Conservation (phyloP, 2,888 invertebrate species). For the Lycia hirtaria region DNA sequence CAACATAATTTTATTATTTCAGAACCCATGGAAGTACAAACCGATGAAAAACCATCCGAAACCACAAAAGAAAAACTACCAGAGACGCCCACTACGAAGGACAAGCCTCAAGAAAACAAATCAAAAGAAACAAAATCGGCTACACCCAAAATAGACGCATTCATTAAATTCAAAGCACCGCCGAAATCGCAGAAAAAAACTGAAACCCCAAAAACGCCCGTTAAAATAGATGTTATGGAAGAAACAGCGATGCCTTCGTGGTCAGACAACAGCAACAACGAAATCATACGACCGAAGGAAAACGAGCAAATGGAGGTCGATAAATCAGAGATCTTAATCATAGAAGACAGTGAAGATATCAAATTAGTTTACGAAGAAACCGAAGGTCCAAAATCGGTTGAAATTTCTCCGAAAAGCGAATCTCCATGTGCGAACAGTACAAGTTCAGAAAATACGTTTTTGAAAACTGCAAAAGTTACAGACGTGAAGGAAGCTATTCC, state of each 20-base stretch:
- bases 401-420: conserved; percentile 38
- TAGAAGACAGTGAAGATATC: conserved; percentile 84
- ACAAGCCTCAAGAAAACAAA: conserved; percentile 21
- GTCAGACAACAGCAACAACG: conserved; percentile 79
- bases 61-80: conserved; percentile 38
- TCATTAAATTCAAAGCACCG: conserved; percentile 73
- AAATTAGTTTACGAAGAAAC: conserved; percentile 86
- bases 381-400: conserved; percentile 42
- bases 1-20: conserved; percentile 31
- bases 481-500: conserved; percentile 61
- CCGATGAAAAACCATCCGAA: conserved; percentile 47
- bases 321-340: conserved; percentile 34
- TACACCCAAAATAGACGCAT: conserved; percentile 65
- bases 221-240: conserved; percentile 72
- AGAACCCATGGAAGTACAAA: conserved; percentile 62
- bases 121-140: conserved; percentile 45
- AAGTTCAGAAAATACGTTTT: conserved; percentile 52
- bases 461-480: conserved; percentile 70
- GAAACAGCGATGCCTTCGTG: conserved; percentile 81
- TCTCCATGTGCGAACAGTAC: conserved; percentile 32
- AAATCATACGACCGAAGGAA: conserved; percentile 67
- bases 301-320: conserved; percentile 79
- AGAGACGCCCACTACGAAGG: conserved; percentile 26
- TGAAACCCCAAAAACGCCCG: conserved; percentile 64
- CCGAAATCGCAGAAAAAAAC: conserved; percentile 64